Conservation (phyloP, 2,888 invertebrate genomes). For the Merodon equestris region DNA sequence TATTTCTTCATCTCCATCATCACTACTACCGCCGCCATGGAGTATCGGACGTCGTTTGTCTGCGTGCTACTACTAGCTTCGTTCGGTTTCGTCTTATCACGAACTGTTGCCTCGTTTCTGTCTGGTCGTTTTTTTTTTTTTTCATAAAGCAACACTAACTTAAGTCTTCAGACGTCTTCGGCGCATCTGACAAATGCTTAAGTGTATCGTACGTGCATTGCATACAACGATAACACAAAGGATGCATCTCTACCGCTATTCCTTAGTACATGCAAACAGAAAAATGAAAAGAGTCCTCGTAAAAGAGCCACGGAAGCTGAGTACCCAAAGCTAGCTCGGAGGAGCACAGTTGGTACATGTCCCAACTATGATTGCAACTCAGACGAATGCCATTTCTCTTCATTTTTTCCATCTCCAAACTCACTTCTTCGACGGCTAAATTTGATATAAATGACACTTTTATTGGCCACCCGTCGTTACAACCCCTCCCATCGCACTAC, state of each 20-base stretch:
- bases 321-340: constrained; percentile 24
- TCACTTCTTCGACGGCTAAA: constrained; percentile 18
- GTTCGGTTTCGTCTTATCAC: constrained; percentile 38
- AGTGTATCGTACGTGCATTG: constrained; percentile 64
- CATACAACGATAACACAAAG: constrained; percentile 61
- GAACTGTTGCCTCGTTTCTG: constrained; percentile 53
- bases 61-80: neutral
- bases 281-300: neutral
- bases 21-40: constrained; percentile 12
- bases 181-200: constrained; percentile 64
- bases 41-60: constrained; percentile 3
- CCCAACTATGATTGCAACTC: constrained; percentile 54
- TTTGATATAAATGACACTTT: constrained; percentile 64
- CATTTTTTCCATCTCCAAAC: constrained; percentile 17
- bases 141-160: constrained; percentile 52
- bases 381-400: constrained; percentile 29
- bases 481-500: too few species aligned
- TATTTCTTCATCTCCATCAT: constrained; percentile 60
- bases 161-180: constrained; percentile 43
- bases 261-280: neutral
- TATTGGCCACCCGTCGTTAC: constrained; percentile 35
- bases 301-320: too few species aligned
- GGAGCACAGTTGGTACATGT: constrained; percentile 59
- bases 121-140: constrained; percentile 30
- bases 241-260: constrained; percentile 14